A percentile compares a stretch with the other conserved stretches of the same genome.
Evolutionary conservation across 2,797 vertebrate species (phyloP).

Genomic region (Vireo griseus): DNA sequence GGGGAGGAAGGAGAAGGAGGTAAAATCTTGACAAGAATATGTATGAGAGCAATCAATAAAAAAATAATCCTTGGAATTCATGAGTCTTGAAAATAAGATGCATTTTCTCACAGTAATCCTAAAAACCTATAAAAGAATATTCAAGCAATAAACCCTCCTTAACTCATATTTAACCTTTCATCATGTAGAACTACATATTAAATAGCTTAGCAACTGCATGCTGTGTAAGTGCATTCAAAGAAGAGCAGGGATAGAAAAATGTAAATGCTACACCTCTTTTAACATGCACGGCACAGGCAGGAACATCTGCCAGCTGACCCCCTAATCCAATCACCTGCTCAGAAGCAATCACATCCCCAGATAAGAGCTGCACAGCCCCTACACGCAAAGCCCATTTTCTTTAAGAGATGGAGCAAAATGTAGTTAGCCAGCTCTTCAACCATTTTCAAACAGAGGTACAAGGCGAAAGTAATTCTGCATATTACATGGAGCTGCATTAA

Average conservation of each 20-base stretch:
- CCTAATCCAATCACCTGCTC: constrained; percentile 62
- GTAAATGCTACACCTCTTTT: constrained; percentile 54
- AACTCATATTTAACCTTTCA: constrained; percentile 66
- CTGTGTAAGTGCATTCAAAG: constrained; percentile 44
- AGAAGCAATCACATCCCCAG: constrained; percentile 27
- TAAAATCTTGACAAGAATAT: constrained; percentile 39
- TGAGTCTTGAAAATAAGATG: constrained; percentile 55
- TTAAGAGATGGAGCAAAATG: constrained; percentile 11
- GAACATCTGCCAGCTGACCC: constrained; percentile 80
- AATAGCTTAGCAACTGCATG: constrained; percentile 39
- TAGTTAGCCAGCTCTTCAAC: constrained; percentile 14
- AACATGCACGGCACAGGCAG: constrained; percentile 52
- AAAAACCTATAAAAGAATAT: constrained; percentile 63
- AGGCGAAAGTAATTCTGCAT: constrained; percentile 12
- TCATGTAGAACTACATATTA: constrained; percentile 61
- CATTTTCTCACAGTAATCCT: constrained; percentile 48
- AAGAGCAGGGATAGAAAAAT: constrained; percentile 49
- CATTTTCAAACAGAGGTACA: not conserved
- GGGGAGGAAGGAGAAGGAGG: not conserved
- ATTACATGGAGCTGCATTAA: not conserved
- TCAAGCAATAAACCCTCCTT: constrained; percentile 44
- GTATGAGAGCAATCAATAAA: constrained; percentile 58
- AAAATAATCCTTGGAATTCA: constrained; percentile 51
- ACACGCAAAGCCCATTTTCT: not conserved
- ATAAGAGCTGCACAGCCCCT: constrained; percentile 25